Conservation (phyloP, 2,888 invertebrate genomes). For the Meteorus cinctellus region DNA sequence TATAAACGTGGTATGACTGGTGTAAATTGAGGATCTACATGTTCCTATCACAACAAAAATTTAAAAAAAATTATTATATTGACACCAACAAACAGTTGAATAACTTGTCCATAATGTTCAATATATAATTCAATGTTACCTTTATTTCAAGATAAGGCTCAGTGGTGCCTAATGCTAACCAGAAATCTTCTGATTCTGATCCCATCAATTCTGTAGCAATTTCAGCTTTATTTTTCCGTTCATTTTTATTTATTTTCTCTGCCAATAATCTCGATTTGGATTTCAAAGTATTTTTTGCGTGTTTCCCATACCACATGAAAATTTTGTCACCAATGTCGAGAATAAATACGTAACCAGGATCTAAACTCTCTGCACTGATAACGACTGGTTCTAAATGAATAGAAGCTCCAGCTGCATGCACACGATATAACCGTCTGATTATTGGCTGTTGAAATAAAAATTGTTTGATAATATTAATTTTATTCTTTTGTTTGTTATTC, state of each 20-base stretch:
- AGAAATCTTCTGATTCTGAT: constrained; percentile 89
- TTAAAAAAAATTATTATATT: too few species aligned
- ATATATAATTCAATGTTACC: not conserved
- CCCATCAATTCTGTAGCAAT: constrained; percentile 89
- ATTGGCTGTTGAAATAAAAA: constrained; percentile 78
- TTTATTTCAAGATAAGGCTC: constrained; percentile 15
- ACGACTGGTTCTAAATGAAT: constrained; percentile 93
- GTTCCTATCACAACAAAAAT: constrained; percentile 76
- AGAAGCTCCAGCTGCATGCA: constrained; percentile 90
- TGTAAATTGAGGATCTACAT: constrained; percentile 80
- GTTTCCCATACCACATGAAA: constrained; percentile 93
- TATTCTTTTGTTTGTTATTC: not conserved
- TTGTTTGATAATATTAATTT: too few species aligned
- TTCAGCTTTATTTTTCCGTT: constrained; percentile 95
- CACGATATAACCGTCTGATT: constrained; percentile 88
- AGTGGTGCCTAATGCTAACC: constrained; percentile 80
- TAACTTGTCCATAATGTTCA: too few species aligned
- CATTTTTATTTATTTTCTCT: constrained; percentile 99
- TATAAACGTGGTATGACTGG: constrained; percentile 86
- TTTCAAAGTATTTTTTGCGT: constrained; percentile 90
- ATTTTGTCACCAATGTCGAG: constrained; percentile 90
- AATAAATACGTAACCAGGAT: constrained; percentile 93
- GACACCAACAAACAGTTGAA: too few species aligned
- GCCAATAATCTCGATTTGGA: constrained; percentile 93
- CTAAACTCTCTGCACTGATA: constrained; percentile 82